Evolutionary conservation across 1,140 invertebrate genomes (phyloP).

Genomic region (Brachionus asplanchnoidis): DNA sequence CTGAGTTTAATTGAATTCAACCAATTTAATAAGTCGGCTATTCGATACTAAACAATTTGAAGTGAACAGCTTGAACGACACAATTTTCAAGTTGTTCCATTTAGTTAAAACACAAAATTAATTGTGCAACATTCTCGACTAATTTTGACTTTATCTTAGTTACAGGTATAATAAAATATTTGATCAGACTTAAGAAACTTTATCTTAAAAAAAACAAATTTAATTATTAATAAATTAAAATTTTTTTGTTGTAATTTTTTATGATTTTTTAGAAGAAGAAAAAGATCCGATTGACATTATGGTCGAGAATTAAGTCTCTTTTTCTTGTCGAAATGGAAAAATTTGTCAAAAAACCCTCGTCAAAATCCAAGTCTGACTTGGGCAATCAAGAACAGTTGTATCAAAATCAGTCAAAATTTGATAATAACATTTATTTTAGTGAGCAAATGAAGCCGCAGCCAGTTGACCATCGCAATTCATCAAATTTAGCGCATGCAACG

Average conservation of each 20-base stretch:
- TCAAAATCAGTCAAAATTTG: slow-evolving; percentile 8
- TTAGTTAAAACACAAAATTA: not conserved
- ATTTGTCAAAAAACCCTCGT: not conserved
- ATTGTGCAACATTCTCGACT: not conserved
- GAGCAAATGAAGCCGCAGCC: not conserved
- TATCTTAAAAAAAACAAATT: not conserved
- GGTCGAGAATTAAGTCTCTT: not conserved
- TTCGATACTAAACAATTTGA: not conserved
- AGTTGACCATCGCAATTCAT: not conserved
- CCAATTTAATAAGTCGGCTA: not conserved
- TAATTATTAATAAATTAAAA: not conserved
- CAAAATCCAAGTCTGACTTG: not conserved
- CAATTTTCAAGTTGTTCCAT: not conserved
- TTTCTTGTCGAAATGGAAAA: slow-evolving; percentile 3
- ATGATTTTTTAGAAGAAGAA: not conserved
- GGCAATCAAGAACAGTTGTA: not conserved
- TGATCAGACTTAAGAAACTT: not conserved
- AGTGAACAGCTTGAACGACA: not conserved
- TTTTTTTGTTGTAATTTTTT: not conserved
- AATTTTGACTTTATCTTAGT: not conserved
- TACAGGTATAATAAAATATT: not conserved
- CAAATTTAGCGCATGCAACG: not conserved
- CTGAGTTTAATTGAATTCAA: not conserved
- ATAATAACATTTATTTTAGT: slow-evolving; percentile 25
- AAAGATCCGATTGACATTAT: not conserved